Evolutionary conservation across 2,797 vertebrate genomes (phyloP).

Genomic region (Macropodus opercularis): DNA sequence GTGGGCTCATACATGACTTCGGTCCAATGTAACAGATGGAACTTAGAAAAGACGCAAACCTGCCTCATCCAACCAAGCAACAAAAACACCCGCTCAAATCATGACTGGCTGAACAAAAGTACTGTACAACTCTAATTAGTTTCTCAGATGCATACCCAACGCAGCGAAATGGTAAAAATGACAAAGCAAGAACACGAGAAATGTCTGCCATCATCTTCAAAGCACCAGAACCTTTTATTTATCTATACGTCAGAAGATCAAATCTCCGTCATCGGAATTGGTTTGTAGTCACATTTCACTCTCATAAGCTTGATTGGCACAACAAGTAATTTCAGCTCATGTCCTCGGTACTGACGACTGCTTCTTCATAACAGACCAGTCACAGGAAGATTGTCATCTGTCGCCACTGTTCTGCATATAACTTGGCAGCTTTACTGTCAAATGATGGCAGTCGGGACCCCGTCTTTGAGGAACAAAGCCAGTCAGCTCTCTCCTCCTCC

Average conservation of each 20-base stretch:
- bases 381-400: constrained; percentile 58
- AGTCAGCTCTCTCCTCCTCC: constrained; percentile 50
- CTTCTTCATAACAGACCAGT: constrained; percentile 49
- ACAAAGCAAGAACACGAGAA: constrained; percentile 32
- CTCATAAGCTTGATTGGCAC: constrained; percentile 58
- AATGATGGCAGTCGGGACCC: constrained; percentile 54
- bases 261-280: constrained; percentile 33
- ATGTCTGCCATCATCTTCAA: constrained; percentile 41
- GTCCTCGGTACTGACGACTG: constrained; percentile 41
- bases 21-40: constrained; percentile 64
- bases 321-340: constrained; percentile 51
- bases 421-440: constrained; percentile 62
- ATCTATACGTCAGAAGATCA: constrained; percentile 8
- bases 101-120: constrained; percentile 41
- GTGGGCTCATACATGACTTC: constrained; percentile 31
- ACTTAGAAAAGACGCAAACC: constrained; percentile 47
- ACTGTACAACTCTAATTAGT: constrained; percentile 28
- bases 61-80: constrained; percentile 43
- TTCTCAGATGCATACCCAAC: constrained; percentile 47
- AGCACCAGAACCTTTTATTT: constrained; percentile 18
- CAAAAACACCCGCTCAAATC: constrained; percentile 25
- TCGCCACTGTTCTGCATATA: constrained; percentile 53
- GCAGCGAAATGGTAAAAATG: constrained; percentile 23
- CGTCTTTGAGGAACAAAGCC: constrained; percentile 59
- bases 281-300: constrained; percentile 48